Evolutionary conservation across 2,113 vertebrate genomes (phyloP).

Genomic region (Mus spicilegus): DNA sequence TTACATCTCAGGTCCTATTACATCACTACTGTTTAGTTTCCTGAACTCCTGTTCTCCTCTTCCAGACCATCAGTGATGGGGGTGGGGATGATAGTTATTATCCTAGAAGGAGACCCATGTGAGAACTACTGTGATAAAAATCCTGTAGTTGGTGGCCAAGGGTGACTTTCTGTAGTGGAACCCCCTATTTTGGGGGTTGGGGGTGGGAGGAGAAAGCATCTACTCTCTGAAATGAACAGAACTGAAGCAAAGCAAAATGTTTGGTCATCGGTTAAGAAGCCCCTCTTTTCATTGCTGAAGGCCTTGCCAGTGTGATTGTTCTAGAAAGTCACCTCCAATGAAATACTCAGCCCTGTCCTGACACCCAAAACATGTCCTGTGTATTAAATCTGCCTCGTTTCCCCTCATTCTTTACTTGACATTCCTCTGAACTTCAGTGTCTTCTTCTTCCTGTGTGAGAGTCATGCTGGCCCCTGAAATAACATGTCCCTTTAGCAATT

Average conservation of each 20-base stretch:
- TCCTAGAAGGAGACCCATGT: neutral
- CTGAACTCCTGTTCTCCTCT: neutral
- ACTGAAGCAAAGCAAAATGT: neutral
- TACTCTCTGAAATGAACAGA: slow-evolving; percentile 41
- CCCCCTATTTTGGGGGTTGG: neutral
- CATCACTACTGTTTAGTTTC: neutral
- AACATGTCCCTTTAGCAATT: neutral
- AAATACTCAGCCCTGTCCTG: neutral
- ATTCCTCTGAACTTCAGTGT: neutral
- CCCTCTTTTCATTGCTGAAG: neutral
- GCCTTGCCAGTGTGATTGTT: neutral
- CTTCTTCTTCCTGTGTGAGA: neutral
- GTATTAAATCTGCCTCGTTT: neutral
- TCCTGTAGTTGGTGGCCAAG: neutral
- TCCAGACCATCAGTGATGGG: neutral
- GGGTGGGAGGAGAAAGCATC: neutral
- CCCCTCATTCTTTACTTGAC: neutral
- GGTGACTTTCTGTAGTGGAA: neutral
- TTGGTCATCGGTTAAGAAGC: neutral
- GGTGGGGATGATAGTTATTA: neutral
- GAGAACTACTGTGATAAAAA: neutral
- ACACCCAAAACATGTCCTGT: neutral
- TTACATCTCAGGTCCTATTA: neutral
- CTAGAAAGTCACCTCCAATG: neutral
- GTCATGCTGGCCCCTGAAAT: neutral